A percentile compares a stretch with the other conserved stretches of the same genome.
Conservation (phyloP, 2,888 invertebrate species). For the Luffia ferchaultella region DNA sequence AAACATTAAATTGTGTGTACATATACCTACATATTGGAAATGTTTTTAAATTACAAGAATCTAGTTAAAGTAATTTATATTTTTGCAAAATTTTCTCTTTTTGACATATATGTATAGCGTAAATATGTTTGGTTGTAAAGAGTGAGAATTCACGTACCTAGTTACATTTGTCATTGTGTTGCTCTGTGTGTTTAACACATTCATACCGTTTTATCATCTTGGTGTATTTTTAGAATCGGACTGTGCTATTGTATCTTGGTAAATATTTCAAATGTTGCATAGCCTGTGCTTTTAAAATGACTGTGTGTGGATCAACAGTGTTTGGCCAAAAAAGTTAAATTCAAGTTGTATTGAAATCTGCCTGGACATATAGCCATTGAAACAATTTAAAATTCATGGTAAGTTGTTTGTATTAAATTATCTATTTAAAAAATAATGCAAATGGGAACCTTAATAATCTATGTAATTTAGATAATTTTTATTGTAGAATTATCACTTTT, state of each 20-base stretch:
- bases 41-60: not conserved
- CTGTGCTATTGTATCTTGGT: constrained; percentile 43
- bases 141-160: not conserved
- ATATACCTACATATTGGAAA: too few species aligned
- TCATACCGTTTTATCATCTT: constrained; percentile 55
- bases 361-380: too few species aligned
- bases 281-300: not conserved
- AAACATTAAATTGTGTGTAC: too few species aligned
- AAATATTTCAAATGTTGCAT: constrained; percentile 37
- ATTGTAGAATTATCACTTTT: too few species aligned
- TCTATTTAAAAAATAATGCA: too few species aligned
- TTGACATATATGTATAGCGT: not conserved
- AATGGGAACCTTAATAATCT: too few species aligned
- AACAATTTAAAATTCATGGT: too few species aligned
- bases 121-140: not conserved
- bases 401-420: too few species aligned
- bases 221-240: constrained; percentile 57
- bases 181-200: constrained; percentile 44
- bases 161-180: constrained; percentile 41
- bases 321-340: too few species aligned
- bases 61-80: not conserved
- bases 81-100: not conserved
- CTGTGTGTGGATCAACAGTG: not conserved
- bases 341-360: too few species aligned
- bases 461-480: too few species aligned